Base-by-base conservation (phyloP, 2,797 vertebrate species). In the Danionella dracula region DNA sequence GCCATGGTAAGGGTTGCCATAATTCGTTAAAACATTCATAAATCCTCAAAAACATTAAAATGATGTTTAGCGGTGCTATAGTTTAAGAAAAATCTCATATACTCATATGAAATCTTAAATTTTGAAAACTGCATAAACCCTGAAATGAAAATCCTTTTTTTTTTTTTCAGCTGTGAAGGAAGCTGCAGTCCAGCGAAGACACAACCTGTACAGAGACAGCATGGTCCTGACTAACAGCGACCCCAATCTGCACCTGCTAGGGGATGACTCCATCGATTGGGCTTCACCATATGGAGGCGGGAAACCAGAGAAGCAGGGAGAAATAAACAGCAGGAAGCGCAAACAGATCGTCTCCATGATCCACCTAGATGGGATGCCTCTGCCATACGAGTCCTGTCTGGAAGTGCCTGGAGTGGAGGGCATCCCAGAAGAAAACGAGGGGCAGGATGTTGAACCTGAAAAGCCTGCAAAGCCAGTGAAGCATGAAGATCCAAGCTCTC, bases 141-240 rank as follows among this genome's bases (percentile, higher is more conserved):
- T n/a, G n/a, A n/a, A n/a, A n/a, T n/a, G n/a, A n/a, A n/a, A n/a
- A n/a, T n/a, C n/a, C n/a, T n/a, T n/a, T 69, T 17, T 9, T 13
- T 16, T 9, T 2, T 32, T 46, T 27, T 32, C 83, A 99, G 96
- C 94, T 0, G 97, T 99, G 84, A 98, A 97, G 83, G 97, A 98
- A 71, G 97, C 94, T 0, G 97, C 96, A 0, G 92, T 93, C 71
- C 96, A 99, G 89, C 83, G 93, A 69, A 94, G 88, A 72, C 96
- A 99, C 82, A 99, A 99, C 75, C 89, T 99, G 6, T 99, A 92
- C 86, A 85, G 96, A 0, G 97, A 99, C 89, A 99, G 97, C 86
- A 87, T 99, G 31, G 85, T 97, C 12, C 83, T 99, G 84, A 91
- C 87, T 76, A 93, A 91, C 88, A 98, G 96, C 0, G 96, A 99